Evolutionary conservation across 2,797 vertebrate genomes (phyloP).

Genomic region (Clamator glandarius): DNA sequence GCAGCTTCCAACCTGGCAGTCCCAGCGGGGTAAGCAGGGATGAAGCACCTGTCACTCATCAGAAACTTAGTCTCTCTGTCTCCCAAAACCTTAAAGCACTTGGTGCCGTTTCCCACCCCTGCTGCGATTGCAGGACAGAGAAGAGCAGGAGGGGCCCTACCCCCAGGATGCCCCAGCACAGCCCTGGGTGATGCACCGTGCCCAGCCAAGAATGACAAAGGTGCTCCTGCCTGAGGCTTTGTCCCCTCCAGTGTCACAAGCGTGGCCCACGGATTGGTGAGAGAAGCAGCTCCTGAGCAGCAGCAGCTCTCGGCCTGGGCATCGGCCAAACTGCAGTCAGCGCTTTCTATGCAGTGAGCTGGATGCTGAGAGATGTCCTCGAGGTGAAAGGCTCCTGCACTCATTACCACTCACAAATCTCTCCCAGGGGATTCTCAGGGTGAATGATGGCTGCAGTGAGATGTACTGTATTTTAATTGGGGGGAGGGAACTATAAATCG

Average conservation of each 20-base stretch:
- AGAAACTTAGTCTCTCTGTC: background rate
- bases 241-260: fast-evolving
- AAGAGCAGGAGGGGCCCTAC: background rate
- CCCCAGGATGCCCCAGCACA: fast-evolving
- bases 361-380: background rate
- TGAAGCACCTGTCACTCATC: background rate
- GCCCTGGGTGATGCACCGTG: fast-evolving
- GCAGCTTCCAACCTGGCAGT: background rate
- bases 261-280: fast-evolving
- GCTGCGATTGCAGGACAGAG: background rate
- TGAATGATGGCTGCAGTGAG: background rate
- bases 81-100: background rate
- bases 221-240: background rate
- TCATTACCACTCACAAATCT: slow-evolving; percentile 42
- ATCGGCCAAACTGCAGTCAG: background rate
- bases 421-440: background rate
- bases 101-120: background rate
- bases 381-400: slow-evolving; percentile 33
- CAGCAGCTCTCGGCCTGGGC: background rate
- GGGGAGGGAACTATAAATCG: background rate
- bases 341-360: background rate
- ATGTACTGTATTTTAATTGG: background rate
- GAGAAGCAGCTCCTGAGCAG: background rate
- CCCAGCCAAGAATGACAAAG: background rate
- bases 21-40: background rate